These are phyloP conservation scores for Ceramica pisi DNA, from an alignment of 2,888 invertebrate species.

Conservation along the genomic window DNA sequence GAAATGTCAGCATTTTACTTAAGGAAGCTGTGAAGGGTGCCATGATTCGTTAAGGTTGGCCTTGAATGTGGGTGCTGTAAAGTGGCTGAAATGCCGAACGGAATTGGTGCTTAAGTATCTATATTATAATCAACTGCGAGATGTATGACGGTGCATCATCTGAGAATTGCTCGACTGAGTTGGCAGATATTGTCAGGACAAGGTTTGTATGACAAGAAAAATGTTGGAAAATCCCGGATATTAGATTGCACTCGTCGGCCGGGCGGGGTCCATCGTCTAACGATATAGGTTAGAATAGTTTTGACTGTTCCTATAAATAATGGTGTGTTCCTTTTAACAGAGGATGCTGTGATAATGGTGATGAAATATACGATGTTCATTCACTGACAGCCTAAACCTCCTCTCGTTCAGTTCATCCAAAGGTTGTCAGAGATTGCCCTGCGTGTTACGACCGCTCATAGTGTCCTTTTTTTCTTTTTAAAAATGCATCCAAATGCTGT, in stretches of 20 bases:
- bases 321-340: neutral
- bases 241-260: no score
- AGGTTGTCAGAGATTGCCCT: no score
- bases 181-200: no score
- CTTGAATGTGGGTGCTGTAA: conserved; percentile 12
- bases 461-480: no score
- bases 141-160: no score
- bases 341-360: neutral
- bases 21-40: conserved; percentile 1
- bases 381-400: neutral
- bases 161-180: no score
- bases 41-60: neutral
- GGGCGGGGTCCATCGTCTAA: neutral
- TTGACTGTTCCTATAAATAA: neutral
- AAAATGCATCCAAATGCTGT: no score
- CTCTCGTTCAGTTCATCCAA: no score
- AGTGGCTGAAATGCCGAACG: conserved; percentile 4
- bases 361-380: neutral
- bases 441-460: no score
- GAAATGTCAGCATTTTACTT: conserved; percentile 21
- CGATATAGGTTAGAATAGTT: neutral
- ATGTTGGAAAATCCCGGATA: no score
- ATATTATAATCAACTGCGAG: no score
- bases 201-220: no score
- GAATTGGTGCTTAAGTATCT: neutral